A percentile compares a stretch with the other conserved stretches of the same genome.
phyloP scores from a whole-genome alignment of 2,888 invertebrate species.

The Acanthosoma haemorrhoidale region DNA sequence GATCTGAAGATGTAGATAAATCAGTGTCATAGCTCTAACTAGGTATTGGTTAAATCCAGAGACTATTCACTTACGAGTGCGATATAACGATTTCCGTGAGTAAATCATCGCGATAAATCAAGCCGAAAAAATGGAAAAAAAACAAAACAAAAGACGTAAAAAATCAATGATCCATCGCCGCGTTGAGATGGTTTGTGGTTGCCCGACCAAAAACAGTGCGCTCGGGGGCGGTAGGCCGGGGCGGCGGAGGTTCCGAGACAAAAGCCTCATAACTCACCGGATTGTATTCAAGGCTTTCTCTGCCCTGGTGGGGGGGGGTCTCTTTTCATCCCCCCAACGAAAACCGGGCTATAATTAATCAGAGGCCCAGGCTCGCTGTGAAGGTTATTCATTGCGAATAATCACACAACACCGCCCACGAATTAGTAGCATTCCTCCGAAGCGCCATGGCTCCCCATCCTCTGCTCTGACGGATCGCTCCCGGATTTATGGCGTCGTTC shows the following conservation, averaged over 20 bases:
- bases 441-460: too few relatives aligned
- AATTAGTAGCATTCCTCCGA: slow-evolving; percentile 14
- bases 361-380: neutral
- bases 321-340: neutral
- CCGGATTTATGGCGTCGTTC: neutral
- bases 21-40: too few relatives aligned
- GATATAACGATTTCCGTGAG: neutral
- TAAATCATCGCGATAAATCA: neutral
- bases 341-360: neutral
- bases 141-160: neutral
- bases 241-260: neutral
- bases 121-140: neutral
- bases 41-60: too few relatives aligned
- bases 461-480: neutral
- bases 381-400: slow-evolving; percentile 38
- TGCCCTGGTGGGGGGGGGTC: too few relatives aligned
- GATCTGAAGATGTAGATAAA: too few relatives aligned
- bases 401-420: slow-evolving; percentile 36
- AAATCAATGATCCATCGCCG: neutral
- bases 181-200: slow-evolving; percentile 3
- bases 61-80: too few relatives aligned
- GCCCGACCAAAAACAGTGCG: neutral
- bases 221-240: neutral
- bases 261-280: neutral
- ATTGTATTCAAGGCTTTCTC: slow-evolving; percentile 8